Conservation (phyloP, 2,797 vertebrate species). For the Yasuhikotakia modesta region DNA sequence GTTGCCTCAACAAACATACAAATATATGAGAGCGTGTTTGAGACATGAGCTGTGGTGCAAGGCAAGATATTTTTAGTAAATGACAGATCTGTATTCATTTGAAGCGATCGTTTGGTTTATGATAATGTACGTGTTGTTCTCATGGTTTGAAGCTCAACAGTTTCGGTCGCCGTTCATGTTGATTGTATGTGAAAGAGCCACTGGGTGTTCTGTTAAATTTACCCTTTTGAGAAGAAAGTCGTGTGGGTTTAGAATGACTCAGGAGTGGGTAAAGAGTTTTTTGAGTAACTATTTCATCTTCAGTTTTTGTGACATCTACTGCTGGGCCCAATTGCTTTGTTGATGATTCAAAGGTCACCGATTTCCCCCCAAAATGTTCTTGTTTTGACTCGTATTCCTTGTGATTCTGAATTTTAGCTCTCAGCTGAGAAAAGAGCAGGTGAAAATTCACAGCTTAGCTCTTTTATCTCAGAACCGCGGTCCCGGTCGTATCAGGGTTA, state of each 20-base stretch:
- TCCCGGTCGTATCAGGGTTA: slow-evolving; percentile 33
- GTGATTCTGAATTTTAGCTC: neutral
- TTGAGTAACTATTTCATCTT: neutral
- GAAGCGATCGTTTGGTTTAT: no score
- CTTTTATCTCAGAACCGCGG: slow-evolving; percentile 23
- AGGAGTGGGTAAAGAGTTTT: neutral
- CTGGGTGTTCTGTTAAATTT: neutral
- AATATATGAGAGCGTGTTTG: no score
- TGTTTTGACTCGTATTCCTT: neutral
- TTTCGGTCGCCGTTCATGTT: neutral
- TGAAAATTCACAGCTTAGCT: slow-evolving; percentile 23
- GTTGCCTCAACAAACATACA: no score
- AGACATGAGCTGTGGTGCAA: no score
- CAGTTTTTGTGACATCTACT: neutral
- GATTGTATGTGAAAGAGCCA: neutral
- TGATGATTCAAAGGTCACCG: slow-evolving; percentile 5
- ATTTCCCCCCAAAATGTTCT: neutral
- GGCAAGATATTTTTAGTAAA: no score
- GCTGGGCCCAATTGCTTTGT: neutral
- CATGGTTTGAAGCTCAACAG: neutral
- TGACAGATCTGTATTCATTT: no score
- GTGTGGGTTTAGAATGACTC: neutral
- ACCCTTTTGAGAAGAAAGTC: neutral
- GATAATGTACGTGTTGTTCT: no score
- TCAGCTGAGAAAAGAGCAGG: neutral